Evolutionary conservation across 2,113 vertebrate species (phyloP), one percentile per base, ranked within the genome.

Genomic region (Phodopus roborovskii): DNA sequence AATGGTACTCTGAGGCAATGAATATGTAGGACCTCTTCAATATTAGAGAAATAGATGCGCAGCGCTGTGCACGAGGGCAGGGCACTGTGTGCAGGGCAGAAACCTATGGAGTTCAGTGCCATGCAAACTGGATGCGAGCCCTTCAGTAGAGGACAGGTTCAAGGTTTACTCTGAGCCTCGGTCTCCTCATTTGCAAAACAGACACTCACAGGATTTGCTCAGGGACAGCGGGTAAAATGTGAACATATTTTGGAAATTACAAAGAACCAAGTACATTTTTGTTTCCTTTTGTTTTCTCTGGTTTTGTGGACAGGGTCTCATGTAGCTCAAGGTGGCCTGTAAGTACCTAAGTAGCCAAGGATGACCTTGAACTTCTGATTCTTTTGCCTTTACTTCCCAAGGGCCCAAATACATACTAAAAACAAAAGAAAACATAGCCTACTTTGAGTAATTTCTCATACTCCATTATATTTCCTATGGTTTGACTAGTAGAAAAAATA

Each of bases 1-100:
- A 88, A 94, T 84, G 94, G 83, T 93, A 75, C 94, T 93, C 89
- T 0, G 45, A 95, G 74, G 94, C 74, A 60, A 94, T 96, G 94
- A 94, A 97, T 95, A 94, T 95, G 92, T 82, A 97, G 93, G 92
- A 70, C 64, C 78, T 96, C 22, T 75, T 94, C 87, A 77, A 58
- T 30, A 84, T 96, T 89, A 82, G 92, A 96, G 87, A 62, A 42
- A 79, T 82, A 77, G 86, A n/a, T 1, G 58, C 39, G 68, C 42
- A 3, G 7, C 15, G 16, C n/a, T 1, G 0, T 30, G 19, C 45
- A 42, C 3, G 48, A 1, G 36, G 45, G 36, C 1, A 3, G 45
- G 82, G 3, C n/a, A 36, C 79, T 39, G 45, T 12, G 12, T 0
- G 17, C 20, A 4, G 0, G 58, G 71, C 13, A 48, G 84, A 36